These are phyloP conservation scores for Dipodomys stephensi DNA, from an alignment of 2,113 vertebrate genomes.

Conservation along the genomic window DNA sequence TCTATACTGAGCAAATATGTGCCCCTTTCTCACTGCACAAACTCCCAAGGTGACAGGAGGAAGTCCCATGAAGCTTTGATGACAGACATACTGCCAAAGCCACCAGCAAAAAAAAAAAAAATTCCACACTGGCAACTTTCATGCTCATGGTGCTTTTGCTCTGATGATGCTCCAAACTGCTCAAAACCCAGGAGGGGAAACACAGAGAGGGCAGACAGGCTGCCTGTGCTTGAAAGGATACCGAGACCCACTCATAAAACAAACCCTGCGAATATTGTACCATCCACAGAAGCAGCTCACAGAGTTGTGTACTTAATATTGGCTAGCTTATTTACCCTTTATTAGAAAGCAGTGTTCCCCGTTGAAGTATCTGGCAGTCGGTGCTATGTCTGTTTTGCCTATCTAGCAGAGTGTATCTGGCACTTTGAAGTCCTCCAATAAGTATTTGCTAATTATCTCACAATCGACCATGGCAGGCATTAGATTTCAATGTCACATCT, in stretches of 20 bases:
- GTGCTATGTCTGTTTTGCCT: not conserved
- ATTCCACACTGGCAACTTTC: not conserved
- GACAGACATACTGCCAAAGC: conserved; percentile 33
- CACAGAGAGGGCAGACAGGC: not conserved
- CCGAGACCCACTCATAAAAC: not conserved
- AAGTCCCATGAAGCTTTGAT: conserved; percentile 23
- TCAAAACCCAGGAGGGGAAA: not conserved
- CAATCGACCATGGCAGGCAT: not conserved
- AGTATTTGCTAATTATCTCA: not conserved
- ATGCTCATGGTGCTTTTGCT: not conserved
- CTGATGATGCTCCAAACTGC: conserved; percentile 49
- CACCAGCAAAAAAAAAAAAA: not conserved
- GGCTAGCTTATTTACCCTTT: not conserved
- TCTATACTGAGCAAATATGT: not conserved
- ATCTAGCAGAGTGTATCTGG: not conserved
- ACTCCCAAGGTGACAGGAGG: conserved; percentile 15
- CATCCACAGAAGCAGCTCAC: not conserved
- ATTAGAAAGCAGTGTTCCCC: not conserved
- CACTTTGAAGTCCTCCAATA: not conserved
- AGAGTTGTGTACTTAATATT: not conserved
- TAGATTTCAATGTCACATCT: conserved; percentile 22
- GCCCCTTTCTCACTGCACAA: not conserved
- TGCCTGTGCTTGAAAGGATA: not conserved
- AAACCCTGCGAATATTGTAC: not conserved
- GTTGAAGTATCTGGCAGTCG: not conserved